Conservation (phyloP, 1,140 invertebrate species). For the Heliconius hermathena region DNA sequence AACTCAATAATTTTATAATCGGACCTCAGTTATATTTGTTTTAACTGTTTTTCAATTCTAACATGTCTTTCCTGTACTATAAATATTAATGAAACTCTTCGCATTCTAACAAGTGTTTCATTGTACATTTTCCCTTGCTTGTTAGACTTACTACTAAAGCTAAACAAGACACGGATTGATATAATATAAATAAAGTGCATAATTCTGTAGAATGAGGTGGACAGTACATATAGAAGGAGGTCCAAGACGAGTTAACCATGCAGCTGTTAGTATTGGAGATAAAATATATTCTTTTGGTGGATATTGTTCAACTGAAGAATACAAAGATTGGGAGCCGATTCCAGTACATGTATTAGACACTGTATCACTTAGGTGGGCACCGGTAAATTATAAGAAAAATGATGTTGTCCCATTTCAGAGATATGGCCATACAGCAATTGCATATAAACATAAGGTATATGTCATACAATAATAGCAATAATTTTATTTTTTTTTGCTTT, state of each 20-base stretch:
- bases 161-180: not conserved
- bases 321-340: constrained; percentile 90
- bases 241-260: constrained; percentile 92
- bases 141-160: not conserved
- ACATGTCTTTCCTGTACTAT: not conserved
- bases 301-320: constrained; percentile 87
- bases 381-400: constrained; percentile 60
- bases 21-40: not conserved
- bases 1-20: not conserved
- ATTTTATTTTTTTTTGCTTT: not conserved
- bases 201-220: constrained; percentile 82
- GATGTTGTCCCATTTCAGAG: constrained; percentile 70
- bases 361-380: constrained; percentile 84
- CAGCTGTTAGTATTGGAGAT: constrained; percentile 90
- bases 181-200: constrained; percentile 16
- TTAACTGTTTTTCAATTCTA: not conserved
- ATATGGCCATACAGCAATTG: constrained; percentile 95
- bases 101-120: not conserved
- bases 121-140: not conserved
- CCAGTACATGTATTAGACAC: constrained; percentile 95
- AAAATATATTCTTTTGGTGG: constrained; percentile 96
- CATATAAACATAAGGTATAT: constrained; percentile 86
- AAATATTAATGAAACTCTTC: not conserved
- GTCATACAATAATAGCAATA: not conserved
- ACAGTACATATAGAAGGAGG: constrained; percentile 92